Conservation (phyloP, 2,797 vertebrate genomes). For the Sternotherus odoratus region DNA sequence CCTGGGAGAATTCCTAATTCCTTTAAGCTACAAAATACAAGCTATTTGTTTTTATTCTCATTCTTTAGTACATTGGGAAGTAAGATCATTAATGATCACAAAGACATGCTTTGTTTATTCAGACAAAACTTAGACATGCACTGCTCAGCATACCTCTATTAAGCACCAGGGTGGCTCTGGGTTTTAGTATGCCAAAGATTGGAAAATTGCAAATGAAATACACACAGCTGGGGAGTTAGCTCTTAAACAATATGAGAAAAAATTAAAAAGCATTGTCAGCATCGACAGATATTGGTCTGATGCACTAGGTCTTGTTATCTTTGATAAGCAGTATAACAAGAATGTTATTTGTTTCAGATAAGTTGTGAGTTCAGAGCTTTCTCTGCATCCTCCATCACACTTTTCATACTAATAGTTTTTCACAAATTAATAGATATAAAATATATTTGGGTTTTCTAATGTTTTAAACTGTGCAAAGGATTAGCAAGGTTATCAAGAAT, state of each 20-base stretch:
- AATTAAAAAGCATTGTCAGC: not conserved
- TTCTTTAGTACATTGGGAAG: slow-evolving; percentile 60
- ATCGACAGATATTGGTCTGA: not conserved
- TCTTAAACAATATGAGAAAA: not conserved
- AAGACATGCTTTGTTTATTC: slow-evolving; percentile 57
- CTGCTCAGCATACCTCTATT: not conserved
- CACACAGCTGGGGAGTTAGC: not conserved
- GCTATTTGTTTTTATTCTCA: slow-evolving; percentile 74
- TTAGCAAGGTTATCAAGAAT: not conserved
- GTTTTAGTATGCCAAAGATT: not conserved
- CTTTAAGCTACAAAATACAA: slow-evolving; percentile 63
- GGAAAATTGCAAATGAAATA: slow-evolving; percentile 52
- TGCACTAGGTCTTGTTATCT: not conserved
- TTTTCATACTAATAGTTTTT: not conserved
- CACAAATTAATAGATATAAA: not conserved
- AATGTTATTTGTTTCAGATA: not conserved
- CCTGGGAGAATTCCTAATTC: slow-evolving; percentile 73
- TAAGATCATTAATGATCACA: slow-evolving; percentile 66
- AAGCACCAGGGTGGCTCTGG: slow-evolving; percentile 12
- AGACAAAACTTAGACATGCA: not conserved
- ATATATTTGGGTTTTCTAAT: not conserved
- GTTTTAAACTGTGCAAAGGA: not conserved
- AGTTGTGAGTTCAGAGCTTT: not conserved
- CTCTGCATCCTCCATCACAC: not conserved
- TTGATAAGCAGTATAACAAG: not conserved